Base-by-base conservation (phyloP, 2,888 invertebrate genomes). In the Trisateles emortualis region DNA sequence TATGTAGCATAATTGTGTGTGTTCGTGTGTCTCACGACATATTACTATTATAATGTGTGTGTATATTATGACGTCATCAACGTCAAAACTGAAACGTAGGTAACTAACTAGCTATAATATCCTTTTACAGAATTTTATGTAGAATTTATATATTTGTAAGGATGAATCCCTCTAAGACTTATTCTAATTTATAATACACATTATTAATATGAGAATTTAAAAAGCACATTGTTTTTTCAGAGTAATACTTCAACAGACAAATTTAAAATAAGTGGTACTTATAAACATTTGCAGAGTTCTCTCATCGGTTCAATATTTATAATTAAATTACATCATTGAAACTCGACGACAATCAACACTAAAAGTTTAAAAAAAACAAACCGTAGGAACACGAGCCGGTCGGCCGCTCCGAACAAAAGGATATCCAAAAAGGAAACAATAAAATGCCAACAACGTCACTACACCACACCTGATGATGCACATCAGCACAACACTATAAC, bases 391-490 rank as follows among this genome's bases (percentile, higher is more conserved):
- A 59, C 62, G 61, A 67, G 66, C 72, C 66, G 68, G 70, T 54
- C 74, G 65, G 66, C 65, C 63, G 61, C 64, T 78, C 72, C 77
- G 63, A 72, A 83, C 79, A 81, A 81, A 81, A 80, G 76, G 72
- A 60, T 71, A 77, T 82, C 82, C 81, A 73, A 75, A 50, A 74
- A 71, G 49, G 63, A 68, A 71, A 76, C 74, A 74, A 76, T 65
- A 63, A 66, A 66, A 73, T 74, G 76, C 84, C 81, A 82, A 78
- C 70, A 79, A 73, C 83, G 74, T 73, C 78, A 84, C 81, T 65
- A 59, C 54, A 70, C 39, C 26, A 64, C 76, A 78, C 74, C 57
- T 64, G 53, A 72, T 56, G 52, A 72, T 56, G 52, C 69, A 76
- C 73, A 56, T 46, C 77, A 74, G 52, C 69, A 76, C 73, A 56